phyloP scores from a whole-genome alignment of 2,888 invertebrate genomes.

The Pseudanteris insignis region DNA sequence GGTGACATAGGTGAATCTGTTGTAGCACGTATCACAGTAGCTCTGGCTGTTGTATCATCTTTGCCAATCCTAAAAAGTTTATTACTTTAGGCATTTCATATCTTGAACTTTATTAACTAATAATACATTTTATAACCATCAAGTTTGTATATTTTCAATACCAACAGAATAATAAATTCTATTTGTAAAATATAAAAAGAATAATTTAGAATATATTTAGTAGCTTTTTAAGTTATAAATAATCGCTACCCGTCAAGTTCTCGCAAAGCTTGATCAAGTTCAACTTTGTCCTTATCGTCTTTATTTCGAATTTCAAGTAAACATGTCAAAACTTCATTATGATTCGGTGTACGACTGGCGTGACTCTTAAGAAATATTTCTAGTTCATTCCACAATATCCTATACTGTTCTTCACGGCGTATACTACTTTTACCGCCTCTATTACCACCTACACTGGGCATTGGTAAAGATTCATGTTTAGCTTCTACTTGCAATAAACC shows the following conservation, averaged over 20 bases:
- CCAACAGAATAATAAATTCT: no score
- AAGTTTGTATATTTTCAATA: no score
- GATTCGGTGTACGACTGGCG: slow-evolving; percentile 73
- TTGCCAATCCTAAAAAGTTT: slow-evolving; percentile 52
- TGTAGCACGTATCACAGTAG: slow-evolving; percentile 75
- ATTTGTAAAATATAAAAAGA: neutral
- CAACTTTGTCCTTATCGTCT: slow-evolving; percentile 71
- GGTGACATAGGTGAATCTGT: slow-evolving; percentile 89
- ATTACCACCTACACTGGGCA: slow-evolving; percentile 76
- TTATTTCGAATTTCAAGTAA: slow-evolving; percentile 77
- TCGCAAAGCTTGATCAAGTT: slow-evolving; percentile 71
- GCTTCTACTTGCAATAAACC: slow-evolving; percentile 83
- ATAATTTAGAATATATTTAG: slow-evolving; percentile 1
- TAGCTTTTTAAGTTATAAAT: slow-evolving; percentile 28
- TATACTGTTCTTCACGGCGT: slow-evolving; percentile 86
- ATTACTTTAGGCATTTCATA: no score
- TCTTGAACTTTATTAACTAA: no score
- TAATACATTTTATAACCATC: no score
- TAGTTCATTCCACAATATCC: slow-evolving; percentile 88
- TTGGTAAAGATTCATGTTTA: slow-evolving; percentile 82
- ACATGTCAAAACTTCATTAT: slow-evolving; percentile 80
- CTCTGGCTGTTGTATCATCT: slow-evolving; percentile 66
- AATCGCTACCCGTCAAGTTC: slow-evolving; percentile 72
- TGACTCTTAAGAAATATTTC: slow-evolving; percentile 83
- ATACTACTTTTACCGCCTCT: slow-evolving; percentile 66